phyloP scores from a whole-genome alignment of 1,140 invertebrate genomes.

The Ectropis grisescens region DNA sequence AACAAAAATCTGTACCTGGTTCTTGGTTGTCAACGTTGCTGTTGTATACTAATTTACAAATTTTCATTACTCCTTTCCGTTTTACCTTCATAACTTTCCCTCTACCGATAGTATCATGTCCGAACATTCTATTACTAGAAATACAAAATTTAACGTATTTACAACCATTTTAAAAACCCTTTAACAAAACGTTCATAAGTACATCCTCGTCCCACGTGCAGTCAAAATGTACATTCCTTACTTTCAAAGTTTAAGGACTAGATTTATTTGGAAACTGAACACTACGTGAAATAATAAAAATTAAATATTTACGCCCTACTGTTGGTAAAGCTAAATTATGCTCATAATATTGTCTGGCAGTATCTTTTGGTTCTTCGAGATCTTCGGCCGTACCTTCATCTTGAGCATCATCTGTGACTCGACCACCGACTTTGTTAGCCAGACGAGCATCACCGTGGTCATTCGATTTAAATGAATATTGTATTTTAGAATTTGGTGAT shows the following conservation, averaged over 20 bases:
- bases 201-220: slow-evolving; percentile 56
- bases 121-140: slow-evolving; percentile 65
- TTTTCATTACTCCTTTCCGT: slow-evolving; percentile 26
- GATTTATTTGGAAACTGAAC: slow-evolving; percentile 46
- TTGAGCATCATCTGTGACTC: slow-evolving; percentile 16
- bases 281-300: slow-evolving; percentile 18
- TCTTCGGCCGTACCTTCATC: slow-evolving; percentile 11
- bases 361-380: slow-evolving; percentile 19
- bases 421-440: slow-evolving; percentile 14
- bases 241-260: slow-evolving; percentile 51
- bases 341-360: slow-evolving; percentile 53
- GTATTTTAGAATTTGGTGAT: slow-evolving; percentile 63
- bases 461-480: slow-evolving; percentile 24
- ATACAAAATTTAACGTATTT: slow-evolving; percentile 71
- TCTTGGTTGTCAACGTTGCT: slow-evolving; percentile 32
- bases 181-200: slow-evolving; percentile 64
- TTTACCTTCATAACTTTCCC: slow-evolving; percentile 32
- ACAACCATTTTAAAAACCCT: slow-evolving; percentile 59
- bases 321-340: slow-evolving; percentile 12
- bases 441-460: slow-evolving; percentile 23
- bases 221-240: slow-evolving; percentile 62
- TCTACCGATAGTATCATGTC: slow-evolving; percentile 49
- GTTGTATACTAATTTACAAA: slow-evolving; percentile 31
- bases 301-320: slow-evolving; percentile 15
- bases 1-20: too few relatives aligned